Base-by-base conservation (phyloP, 2,888 invertebrate genomes). In the Eucriotettix oculatus region DNA sequence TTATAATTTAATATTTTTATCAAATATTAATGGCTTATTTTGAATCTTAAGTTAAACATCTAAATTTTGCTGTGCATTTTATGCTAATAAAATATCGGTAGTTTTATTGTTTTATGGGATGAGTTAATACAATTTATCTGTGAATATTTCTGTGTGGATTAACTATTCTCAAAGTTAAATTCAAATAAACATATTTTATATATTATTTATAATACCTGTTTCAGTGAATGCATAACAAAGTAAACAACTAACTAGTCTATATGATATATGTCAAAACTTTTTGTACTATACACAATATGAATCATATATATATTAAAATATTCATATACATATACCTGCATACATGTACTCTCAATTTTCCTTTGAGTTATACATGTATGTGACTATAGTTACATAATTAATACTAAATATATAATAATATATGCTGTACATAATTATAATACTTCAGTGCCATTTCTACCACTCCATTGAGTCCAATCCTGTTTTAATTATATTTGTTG, bases 251-350 rank as follows among this genome's bases (percentile, higher is more conserved):
- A 70, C 68, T 68, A 66, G 66, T 67, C 69, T 71, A 29, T 29
- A 29, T 29, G 29, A 29, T 29, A 29, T 29, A 29, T 56, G 42
- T 56, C 42, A 68, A 70, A 70, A 70, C 68, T 66, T 62, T 54
- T 61, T 59, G 61, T 60, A 59, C 62, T 58, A 48, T 64, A 63
- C 61, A 63, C 44, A 58, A 48, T 42, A 60, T 57, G 58, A 60
- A 63, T 68, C 66, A 65, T 61, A 66, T 69, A 69, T 68, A 66
- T 69, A 70, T 68, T 70, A 52, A 58, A 58, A 61, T 57, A 63
- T 59, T 59, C 53, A 60, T 61, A 58, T 57, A 63, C 29, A 44
- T 57, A 57, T 57, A 40, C 48, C 40, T 60, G 43, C 48, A 60
- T 58, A 60, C 48, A 60, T 42, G 53, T 54, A 58, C 17, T 48